Percentiles rank a stretch among this genome's conserved stretches.
phyloP scores from a whole-genome alignment of 2,113 vertebrate genomes.

The Nansenia antarctica region DNA sequence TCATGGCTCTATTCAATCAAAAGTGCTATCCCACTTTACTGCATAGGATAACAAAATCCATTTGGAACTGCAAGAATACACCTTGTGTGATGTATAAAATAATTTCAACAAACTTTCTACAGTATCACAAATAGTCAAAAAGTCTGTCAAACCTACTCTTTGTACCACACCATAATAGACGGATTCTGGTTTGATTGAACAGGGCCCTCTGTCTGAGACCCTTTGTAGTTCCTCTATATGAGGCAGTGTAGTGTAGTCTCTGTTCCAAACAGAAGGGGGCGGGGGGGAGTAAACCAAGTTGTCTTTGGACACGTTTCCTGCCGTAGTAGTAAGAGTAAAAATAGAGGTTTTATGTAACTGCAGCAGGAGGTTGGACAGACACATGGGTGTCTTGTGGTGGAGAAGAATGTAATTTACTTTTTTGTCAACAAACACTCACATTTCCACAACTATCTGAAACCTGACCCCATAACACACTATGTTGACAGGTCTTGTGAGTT shows the following conservation, averaged over 20 bases:
- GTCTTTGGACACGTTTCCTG: conserved; percentile 80
- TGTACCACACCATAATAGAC: not conserved
- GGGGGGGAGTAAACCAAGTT: conserved; percentile 74
- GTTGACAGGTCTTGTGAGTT: conserved; percentile 16
- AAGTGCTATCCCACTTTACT: no score
- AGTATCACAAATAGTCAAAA: no score
- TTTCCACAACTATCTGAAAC: not conserved
- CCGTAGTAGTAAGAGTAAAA: conserved; percentile 68
- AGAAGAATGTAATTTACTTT: conserved; percentile 63
- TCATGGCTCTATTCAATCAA: no score
- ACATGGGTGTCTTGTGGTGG: conserved; percentile 35
- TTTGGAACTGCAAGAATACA: no score
- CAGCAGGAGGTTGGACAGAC: conserved; percentile 44
- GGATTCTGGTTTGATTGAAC: not conserved
- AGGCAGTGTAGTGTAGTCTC: conserved; percentile 80
- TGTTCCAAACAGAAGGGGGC: conserved; percentile 73
- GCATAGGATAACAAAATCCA: no score
- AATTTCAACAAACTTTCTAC: no score
- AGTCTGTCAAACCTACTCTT: no score
- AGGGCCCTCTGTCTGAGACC: conserved; percentile 37
- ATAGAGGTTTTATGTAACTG: conserved; percentile 64
- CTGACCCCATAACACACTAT: not conserved
- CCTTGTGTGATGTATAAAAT: no score
- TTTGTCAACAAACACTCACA: conserved; percentile 47
- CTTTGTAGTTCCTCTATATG: conserved; percentile 77